A percentile compares a stretch with the other conserved stretches of the same genome.
phyloP scores from a whole-genome alignment of 2,888 invertebrate genomes.

The Xanthia togata region DNA sequence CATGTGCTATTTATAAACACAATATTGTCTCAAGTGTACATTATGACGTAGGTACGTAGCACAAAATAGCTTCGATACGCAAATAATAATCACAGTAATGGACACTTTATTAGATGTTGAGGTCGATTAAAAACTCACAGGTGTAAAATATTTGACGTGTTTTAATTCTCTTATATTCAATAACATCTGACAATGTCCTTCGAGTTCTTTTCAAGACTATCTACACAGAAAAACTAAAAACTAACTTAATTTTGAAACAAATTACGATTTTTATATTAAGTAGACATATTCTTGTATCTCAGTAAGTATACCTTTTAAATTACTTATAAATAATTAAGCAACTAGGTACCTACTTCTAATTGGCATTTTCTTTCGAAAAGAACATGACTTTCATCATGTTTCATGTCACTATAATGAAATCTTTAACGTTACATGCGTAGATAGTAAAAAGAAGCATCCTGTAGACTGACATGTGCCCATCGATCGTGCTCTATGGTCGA shows the following conservation, averaged over 20 bases:
- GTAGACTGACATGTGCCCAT: conserved; percentile 74
- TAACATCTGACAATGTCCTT: not conserved
- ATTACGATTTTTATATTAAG: not conserved
- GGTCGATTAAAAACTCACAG: conserved; percentile 17
- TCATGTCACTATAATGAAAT: not conserved
- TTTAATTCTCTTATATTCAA: not conserved
- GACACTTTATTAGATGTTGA: not conserved
- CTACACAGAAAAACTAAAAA: not conserved
- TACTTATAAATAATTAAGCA: not conserved
- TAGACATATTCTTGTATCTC: not conserved
- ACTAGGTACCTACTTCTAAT: not conserved
- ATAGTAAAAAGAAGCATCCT: conserved; percentile 56
- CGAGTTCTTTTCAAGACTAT: not conserved
- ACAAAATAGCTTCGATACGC: conserved; percentile 38
- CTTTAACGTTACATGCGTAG: not conserved
- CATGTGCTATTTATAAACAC: conserved; percentile 50
- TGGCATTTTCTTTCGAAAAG: not conserved
- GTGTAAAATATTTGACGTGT: not conserved
- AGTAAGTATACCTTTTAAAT: not conserved
- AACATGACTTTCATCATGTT: not conserved
- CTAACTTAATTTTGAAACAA: not conserved
- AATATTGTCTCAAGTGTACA: conserved; percentile 68
- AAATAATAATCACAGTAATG: conserved; percentile 16
- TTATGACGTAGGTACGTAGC: conserved; percentile 42
- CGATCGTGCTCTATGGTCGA: conserved; percentile 75